Conservation (phyloP, 2,113 vertebrate genomes). For the Trachemys scripta region DNA sequence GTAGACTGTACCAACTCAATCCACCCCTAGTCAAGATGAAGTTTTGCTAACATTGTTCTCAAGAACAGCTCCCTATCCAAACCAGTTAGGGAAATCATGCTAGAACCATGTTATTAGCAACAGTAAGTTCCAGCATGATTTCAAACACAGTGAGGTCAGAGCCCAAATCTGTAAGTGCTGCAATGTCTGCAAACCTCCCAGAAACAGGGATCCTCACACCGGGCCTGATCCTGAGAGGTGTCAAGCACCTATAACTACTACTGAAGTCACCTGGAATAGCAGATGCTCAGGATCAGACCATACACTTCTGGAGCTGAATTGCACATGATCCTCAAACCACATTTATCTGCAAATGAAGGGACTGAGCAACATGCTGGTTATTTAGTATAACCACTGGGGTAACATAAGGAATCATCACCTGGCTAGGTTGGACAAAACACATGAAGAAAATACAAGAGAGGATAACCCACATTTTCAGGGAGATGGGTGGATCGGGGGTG, state of each 20-base stretch:
- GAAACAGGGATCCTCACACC: background rate
- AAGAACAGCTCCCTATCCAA: conserved; percentile 10
- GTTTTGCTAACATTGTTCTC: background rate
- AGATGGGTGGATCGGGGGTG: background rate
- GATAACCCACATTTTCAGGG: background rate
- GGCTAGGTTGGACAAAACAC: background rate
- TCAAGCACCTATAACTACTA: background rate
- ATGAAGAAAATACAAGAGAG: background rate
- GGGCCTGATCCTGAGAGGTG: background rate
- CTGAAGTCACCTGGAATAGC: background rate
- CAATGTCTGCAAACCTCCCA: background rate
- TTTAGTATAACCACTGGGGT: background rate
- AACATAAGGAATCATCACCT: background rate
- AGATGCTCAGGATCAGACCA: background rate
- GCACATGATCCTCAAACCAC: background rate
- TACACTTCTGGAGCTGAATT: background rate
- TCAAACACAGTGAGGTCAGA: background rate
- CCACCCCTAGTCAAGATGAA: conserved; percentile 20
- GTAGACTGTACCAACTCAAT: conserved; percentile 29
- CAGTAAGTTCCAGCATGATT: background rate
- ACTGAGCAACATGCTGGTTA: background rate
- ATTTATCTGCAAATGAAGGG: background rate
- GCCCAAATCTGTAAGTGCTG: background rate
- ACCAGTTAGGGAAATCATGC: background rate
- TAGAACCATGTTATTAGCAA: background rate